These are phyloP conservation scores for Limnephilus marmoratus DNA, from an alignment of 2,888 invertebrate genomes.

Conservation along the genomic window DNA sequence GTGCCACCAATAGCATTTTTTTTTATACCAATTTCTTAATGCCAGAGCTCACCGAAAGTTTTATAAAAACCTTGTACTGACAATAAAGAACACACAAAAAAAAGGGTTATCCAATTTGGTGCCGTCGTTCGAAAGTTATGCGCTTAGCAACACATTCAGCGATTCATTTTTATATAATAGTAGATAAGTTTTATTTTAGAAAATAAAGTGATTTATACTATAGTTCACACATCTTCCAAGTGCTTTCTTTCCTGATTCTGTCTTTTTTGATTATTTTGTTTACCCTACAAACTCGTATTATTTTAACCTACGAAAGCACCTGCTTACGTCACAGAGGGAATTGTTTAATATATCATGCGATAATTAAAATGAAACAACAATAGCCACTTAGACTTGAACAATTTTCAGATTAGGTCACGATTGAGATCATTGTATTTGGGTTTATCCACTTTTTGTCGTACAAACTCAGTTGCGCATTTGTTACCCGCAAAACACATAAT, in stretches of 20 bases:
- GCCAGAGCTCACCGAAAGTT: too few species aligned
- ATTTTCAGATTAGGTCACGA: conserved; percentile 22
- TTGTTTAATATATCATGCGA: not conserved
- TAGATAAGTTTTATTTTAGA: not conserved
- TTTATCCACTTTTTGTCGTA: conserved; percentile 36
- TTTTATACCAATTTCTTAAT: too few species aligned
- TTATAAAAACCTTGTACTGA: too few species aligned
- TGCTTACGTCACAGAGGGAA: not conserved
- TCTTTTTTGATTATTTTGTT: not conserved
- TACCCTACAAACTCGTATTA: not conserved
- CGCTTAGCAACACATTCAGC: too few species aligned
- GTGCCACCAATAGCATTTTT: too few species aligned
- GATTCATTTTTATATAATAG: too few species aligned
- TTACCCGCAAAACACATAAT: not conserved
- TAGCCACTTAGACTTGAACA: conserved; percentile 29
- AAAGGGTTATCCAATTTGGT: too few species aligned
- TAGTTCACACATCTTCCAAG: not conserved
- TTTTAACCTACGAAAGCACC: not conserved
- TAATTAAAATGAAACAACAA: conserved; percentile 18
- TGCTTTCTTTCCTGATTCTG: not conserved
- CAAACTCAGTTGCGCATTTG: conserved; percentile 10
- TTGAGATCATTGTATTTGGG: conserved; percentile 33
- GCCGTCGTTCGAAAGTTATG: too few species aligned
- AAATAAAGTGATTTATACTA: not conserved
- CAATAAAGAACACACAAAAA: too few species aligned